Evolutionary conservation across 2,113 vertebrate species (phyloP).

Genomic region (Connochaetes taurinus): DNA sequence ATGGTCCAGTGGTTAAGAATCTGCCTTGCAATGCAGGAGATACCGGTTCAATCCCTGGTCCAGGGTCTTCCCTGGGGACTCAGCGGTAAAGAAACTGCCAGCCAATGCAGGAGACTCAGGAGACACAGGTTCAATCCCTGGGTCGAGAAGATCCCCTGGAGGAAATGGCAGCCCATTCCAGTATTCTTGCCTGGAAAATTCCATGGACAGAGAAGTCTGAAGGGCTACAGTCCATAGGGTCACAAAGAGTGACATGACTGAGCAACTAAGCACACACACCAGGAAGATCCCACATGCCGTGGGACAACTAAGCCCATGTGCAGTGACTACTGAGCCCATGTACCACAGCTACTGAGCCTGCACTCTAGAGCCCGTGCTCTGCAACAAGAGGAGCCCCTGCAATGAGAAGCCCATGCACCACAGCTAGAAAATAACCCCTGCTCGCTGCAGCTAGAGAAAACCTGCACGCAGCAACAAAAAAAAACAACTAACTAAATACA

Average conservation of each 20-base stretch:
- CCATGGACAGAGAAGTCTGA: neutral
- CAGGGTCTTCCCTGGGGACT: neutral
- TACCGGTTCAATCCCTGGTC: neutral
- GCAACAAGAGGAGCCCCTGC: neutral
- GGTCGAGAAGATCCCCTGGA: neutral
- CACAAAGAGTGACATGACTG: neutral
- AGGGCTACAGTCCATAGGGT: neutral
- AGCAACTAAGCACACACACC: neutral
- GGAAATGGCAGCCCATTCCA: neutral
- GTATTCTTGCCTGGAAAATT: neutral
- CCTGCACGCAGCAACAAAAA: neutral
- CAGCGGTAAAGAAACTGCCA: neutral
- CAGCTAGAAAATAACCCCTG: neutral
- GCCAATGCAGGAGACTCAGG: neutral
- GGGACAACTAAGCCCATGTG: neutral
- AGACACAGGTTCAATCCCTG: neutral
- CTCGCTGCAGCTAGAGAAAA: neutral
- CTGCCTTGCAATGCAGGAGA: neutral
- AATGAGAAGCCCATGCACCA: neutral
- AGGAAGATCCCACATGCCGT: neutral
- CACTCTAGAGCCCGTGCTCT: rapidly evolving
- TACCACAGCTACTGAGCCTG: neutral
- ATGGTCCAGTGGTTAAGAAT: neutral
- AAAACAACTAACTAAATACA: neutral
- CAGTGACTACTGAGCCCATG: neutral